Evolutionary conservation across 92 coral and sea anemone species (phyloP).

Genomic region (Porites divaricata): DNA sequence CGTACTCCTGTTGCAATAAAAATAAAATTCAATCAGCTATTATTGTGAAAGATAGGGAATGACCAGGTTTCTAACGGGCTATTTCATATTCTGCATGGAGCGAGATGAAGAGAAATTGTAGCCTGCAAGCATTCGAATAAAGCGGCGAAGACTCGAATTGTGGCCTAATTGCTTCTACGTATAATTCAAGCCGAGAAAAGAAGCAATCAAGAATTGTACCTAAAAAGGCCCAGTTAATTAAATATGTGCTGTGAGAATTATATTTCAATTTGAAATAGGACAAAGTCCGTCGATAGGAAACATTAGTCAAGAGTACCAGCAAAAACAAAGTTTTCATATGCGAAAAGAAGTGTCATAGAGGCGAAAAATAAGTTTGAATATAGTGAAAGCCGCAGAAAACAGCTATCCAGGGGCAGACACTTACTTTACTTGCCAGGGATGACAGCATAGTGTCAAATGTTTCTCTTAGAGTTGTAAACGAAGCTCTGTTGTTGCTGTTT

Average conservation of each 20-base stretch:
- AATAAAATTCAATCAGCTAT: not conserved
- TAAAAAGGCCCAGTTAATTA: too few relatives aligned
- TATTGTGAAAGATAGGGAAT: not conserved
- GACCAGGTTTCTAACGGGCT: not conserved
- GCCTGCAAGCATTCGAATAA: not conserved
- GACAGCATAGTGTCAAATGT: conserved; percentile 89
- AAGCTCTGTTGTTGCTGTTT: conserved; percentile 76
- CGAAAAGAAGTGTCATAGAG: too few relatives aligned
- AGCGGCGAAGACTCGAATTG: not conserved
- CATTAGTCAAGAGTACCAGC: too few relatives aligned
- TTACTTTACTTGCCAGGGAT: conserved; percentile 84
- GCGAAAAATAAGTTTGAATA: too few relatives aligned
- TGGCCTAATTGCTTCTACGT: too few relatives aligned
- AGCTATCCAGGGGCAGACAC: not conserved
- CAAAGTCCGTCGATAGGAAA: too few relatives aligned
- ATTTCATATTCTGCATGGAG: not conserved
- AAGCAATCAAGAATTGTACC: too few relatives aligned
- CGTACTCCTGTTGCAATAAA: conserved; percentile 72
- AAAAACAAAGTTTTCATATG: too few relatives aligned
- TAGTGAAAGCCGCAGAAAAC: not conserved
- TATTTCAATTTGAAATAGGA: too few relatives aligned
- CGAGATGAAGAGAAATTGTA: too few relatives aligned
- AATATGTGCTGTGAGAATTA: too few relatives aligned
- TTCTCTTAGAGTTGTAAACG: conserved; percentile 77
- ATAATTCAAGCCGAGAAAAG: too few relatives aligned